phyloP scores from a whole-genome alignment of 2,113 vertebrate genomes.

The Boulengeromyrus knoepffleri region DNA sequence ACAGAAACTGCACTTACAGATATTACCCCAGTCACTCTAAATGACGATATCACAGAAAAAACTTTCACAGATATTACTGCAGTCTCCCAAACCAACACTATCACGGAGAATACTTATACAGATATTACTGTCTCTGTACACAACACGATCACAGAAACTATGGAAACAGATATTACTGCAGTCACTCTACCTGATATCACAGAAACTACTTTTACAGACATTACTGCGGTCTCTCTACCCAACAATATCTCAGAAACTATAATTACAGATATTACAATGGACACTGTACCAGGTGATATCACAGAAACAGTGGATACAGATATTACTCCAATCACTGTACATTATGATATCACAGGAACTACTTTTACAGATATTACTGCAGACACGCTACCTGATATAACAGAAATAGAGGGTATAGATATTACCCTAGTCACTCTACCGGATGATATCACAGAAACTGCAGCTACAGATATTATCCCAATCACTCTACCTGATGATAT shows the following conservation, averaged over 20 bases:
- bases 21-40: neutral
- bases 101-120: neutral
- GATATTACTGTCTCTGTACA: neutral
- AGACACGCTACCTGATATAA: neutral
- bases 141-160: neutral
- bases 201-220: neutral
- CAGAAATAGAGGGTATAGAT: neutral
- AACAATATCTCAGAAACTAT: neutral
- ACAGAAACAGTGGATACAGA: neutral
- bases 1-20: neutral
- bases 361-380: neutral
- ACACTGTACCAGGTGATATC: neutral
- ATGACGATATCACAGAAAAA: neutral
- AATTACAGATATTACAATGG: neutral
- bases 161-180: neutral
- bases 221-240: neutral
- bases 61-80: neutral
- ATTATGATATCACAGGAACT: no score
- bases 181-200: neutral
- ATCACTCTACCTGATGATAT: neutral
- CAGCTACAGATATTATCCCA: no score
- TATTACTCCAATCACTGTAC: neutral
- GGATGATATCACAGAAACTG: neutral
- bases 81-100: neutral
- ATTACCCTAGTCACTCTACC: neutral